phyloP scores from a whole-genome alignment of 2,888 invertebrate species.

The Tenodera sinensis region DNA sequence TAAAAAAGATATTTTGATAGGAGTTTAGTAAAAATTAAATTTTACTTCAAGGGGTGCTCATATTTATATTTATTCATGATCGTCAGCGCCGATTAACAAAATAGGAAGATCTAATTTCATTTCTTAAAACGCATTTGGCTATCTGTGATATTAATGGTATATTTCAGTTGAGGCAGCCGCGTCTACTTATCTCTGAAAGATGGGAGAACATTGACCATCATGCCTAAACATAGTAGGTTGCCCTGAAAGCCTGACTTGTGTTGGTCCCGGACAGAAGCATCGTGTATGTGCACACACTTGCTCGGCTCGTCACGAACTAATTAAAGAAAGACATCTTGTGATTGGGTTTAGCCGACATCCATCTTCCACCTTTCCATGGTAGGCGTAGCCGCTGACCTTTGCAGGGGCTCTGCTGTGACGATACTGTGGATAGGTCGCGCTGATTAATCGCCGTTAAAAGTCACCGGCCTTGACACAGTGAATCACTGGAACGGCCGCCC shows the following conservation, averaged over 20 bases:
- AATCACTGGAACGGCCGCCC: not conserved
- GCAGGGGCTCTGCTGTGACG: not conserved
- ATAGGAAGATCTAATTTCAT: too few species aligned
- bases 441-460: not conserved
- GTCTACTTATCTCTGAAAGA: too few species aligned
- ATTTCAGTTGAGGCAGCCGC: too few species aligned
- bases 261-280: not conserved
- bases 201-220: too few species aligned
- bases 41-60: too few species aligned
- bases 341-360: not conserved
- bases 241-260: not conserved
- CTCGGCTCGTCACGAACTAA: not conserved
- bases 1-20: too few species aligned
- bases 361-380: not conserved
- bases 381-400: conserved; percentile 6
- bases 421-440: not conserved
- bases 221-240: too few species aligned
- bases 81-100: too few species aligned
- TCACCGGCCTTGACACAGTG: not conserved
- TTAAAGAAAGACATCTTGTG: not conserved
- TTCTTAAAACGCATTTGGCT: too few species aligned
- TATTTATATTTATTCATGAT: too few species aligned
- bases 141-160: too few species aligned
- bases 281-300: not conserved
- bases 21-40: too few species aligned